Percentiles rank a stretch among this genome's conserved stretches.
Conservation (phyloP, 2,113 vertebrate genomes). For the Neodon shergylaensis region DNA sequence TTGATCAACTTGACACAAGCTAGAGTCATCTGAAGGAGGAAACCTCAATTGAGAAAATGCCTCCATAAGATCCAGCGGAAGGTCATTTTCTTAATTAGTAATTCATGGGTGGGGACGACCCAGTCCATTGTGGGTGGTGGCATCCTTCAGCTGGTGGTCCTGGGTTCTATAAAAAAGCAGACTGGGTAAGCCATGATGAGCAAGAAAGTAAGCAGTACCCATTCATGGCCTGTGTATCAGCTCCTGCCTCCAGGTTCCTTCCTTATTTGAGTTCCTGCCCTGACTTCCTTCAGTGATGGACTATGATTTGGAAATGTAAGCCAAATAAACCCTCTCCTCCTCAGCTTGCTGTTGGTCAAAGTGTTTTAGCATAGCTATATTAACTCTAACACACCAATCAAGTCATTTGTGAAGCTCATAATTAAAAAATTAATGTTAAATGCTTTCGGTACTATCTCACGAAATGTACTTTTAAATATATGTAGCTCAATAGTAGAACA, state of each 20-base stretch:
- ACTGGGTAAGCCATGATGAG: background rate
- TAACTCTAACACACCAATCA: background rate
- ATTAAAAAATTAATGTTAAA: constrained; percentile 61
- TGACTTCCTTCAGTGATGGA: background rate
- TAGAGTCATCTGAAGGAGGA: background rate
- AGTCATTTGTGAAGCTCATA: constrained; percentile 14
- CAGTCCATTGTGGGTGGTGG: background rate
- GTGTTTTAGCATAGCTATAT: background rate
- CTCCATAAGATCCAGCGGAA: background rate
- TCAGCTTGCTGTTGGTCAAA: background rate
- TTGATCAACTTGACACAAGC: background rate
- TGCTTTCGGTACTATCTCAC: background rate
- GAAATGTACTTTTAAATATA: constrained; percentile 53
- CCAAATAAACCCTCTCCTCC: background rate
- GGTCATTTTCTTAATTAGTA: background rate
- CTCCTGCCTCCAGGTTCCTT: background rate
- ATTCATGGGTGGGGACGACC: background rate
- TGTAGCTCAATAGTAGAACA: background rate
- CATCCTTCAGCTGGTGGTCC: background rate
- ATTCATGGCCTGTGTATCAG: background rate
- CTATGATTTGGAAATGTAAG: background rate
- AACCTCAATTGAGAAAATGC: background rate
- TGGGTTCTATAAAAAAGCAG: background rate
- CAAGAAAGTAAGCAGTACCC: background rate
- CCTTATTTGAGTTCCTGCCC: background rate